These are phyloP conservation scores for Lycaon pictus DNA, from an alignment of 2,113 vertebrate species.

Conservation along the genomic window DNA sequence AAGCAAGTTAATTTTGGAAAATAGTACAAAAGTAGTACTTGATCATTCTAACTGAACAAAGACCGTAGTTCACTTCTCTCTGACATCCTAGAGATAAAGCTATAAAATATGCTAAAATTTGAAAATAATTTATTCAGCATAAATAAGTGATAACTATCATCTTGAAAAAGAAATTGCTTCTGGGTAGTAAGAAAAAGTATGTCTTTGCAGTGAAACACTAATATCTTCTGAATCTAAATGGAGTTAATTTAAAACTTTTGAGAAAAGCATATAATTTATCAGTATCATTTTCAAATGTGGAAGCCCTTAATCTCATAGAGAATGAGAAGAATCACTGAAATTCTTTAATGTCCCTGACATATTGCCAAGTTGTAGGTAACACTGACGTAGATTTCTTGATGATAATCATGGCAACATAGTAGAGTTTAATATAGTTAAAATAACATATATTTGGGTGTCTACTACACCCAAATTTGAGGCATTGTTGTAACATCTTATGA, in stretches of 20 bases:
- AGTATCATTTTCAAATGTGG: conserved; percentile 62
- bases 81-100: conserved; percentile 64
- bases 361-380: background rate
- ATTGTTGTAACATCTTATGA: conserved; percentile 1
- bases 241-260: conserved; percentile 65
- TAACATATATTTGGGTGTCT: conserved; percentile 2
- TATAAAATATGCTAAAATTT: conserved; percentile 57
- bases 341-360: conserved; percentile 11
- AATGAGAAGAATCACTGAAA: conserved; percentile 48
- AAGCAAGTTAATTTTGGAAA: conserved; percentile 55
- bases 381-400: background rate
- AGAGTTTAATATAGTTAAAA: conserved; percentile 6
- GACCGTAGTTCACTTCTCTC: conserved; percentile 49
- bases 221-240: conserved; percentile 50
- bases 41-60: conserved; percentile 61
- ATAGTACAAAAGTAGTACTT: background rate
- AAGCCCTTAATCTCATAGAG: conserved; percentile 28
- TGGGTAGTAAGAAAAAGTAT: conserved; percentile 51
- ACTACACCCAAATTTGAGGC: background rate
- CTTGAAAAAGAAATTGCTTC: conserved; percentile 64
- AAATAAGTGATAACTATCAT: conserved; percentile 70
- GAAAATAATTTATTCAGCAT: conserved; percentile 68
- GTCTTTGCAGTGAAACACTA: conserved; percentile 46
- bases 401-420: background rate
- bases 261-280: conserved; percentile 62